Percentiles rank a stretch among this genome's conserved stretches.
Evolutionary conservation across 2,888 invertebrate species (phyloP).

Genomic region (Zhengitettix transpicula): DNA sequence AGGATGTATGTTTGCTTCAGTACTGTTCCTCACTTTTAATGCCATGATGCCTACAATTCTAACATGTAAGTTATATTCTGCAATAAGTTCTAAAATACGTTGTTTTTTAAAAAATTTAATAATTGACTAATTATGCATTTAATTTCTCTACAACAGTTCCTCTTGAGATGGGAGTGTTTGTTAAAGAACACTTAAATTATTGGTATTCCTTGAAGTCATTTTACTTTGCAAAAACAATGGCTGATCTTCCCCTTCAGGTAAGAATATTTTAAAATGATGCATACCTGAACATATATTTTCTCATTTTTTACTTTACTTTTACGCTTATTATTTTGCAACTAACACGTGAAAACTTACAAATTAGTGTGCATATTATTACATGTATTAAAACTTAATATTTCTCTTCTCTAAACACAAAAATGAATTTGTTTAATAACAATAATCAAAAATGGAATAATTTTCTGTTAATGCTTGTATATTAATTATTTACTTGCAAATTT

Average conservation of each 20-base stretch:
- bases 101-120: neutral
- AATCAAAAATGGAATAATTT: no score
- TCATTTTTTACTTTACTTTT: neutral
- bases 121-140: neutral
- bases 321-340: no score
- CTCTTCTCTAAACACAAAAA: no score
- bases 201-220: slow-evolving; percentile 97
- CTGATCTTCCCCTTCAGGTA: slow-evolving; percentile 92
- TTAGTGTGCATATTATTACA: no score
- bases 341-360: no score
- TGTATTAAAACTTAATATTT: no score
- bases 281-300: neutral
- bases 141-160: slow-evolving; percentile 51
- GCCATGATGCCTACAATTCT: slow-evolving; percentile 95
- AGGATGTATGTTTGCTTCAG: slow-evolving; percentile 89
- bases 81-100: neutral
- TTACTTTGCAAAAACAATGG: slow-evolving; percentile 90
- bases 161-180: slow-evolving; percentile 86
- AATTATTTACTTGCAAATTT: no score
- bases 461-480: no score
- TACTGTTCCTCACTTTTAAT: slow-evolving; percentile 92
- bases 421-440: no score
- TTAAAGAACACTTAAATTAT: slow-evolving; percentile 87
- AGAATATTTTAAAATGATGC: slow-evolving; percentile 14
- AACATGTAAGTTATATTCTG: slow-evolving; percentile 60